Evolutionary conservation across 2,888 invertebrate species (phyloP).

Genomic region (Neoaliturus tenellus): DNA sequence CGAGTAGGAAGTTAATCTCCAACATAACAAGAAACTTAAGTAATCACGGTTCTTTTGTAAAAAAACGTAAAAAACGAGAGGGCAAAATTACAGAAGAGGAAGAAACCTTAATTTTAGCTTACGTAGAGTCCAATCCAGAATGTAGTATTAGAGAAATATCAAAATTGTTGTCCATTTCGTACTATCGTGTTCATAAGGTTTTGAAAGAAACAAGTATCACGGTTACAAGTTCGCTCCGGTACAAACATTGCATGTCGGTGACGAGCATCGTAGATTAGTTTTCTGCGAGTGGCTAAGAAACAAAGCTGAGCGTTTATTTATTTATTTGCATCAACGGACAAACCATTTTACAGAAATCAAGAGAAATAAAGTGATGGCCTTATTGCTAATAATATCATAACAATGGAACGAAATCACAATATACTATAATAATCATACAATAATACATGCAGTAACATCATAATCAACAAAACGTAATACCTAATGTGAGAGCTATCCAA

Average conservation of each 20-base stretch:
- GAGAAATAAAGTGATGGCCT: no score
- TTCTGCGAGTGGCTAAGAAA: slow-evolving; percentile 11
- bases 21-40: slow-evolving; percentile 11
- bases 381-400: no score
- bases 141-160: slow-evolving; percentile 11
- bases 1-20: not conserved
- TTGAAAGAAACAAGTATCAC: slow-evolving; percentile 22
- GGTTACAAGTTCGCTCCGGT: slow-evolving; percentile 19
- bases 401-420: no score
- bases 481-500: no score
- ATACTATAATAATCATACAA: no score
- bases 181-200: slow-evolving; percentile 27
- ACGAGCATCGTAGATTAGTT: slow-evolving; percentile 8
- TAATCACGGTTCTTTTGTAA: slow-evolving; percentile 13
- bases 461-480: no score
- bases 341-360: no score
- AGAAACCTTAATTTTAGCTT: slow-evolving; percentile 33
- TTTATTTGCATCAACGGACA: no score
- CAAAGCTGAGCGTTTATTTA: slow-evolving; percentile 1
- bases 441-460: no score
- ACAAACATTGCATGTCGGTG: slow-evolving; percentile 34
- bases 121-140: slow-evolving; percentile 14
- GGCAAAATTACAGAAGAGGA: slow-evolving; percentile 33
- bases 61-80: not conserved
- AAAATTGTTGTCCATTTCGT: not conserved